phyloP scores from a whole-genome alignment of 2,888 invertebrate genomes.

The Metacarcinus magister region DNA sequence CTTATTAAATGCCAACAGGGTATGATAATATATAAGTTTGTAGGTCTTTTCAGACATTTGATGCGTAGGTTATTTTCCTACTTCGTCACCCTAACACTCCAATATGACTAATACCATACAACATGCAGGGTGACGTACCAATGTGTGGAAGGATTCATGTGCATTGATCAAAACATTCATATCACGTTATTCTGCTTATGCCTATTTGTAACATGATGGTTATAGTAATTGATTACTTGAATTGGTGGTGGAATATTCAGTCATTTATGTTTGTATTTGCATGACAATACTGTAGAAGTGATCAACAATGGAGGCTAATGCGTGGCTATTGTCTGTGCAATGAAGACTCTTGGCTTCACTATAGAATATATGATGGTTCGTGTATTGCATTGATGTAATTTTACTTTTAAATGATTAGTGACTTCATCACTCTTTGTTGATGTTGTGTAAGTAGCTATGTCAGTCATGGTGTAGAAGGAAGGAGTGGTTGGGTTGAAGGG shows the following conservation, averaged over 20 bases:
- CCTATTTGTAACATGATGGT: not conserved
- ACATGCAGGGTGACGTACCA: not conserved
- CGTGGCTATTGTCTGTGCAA: not conserved
- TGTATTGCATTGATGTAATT: not conserved
- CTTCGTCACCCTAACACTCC: no score
- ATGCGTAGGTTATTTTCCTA: no score
- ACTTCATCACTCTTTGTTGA: not conserved
- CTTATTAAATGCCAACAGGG: no score
- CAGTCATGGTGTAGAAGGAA: not conserved
- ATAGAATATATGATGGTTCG: not conserved
- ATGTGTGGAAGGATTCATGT: not conserved
- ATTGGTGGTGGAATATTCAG: not conserved
- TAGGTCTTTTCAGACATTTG: no score
- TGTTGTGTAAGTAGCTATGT: not conserved
- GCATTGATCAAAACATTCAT: not conserved
- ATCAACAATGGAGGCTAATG: not conserved
- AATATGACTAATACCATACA: no score
- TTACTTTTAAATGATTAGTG: not conserved
- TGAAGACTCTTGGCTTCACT: not conserved
- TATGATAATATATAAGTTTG: no score
- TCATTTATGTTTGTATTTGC: not conserved
- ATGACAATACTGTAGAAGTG: not conserved
- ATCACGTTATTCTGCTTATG: not conserved
- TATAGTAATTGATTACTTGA: not conserved
- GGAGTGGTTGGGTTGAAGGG: not conserved